A percentile compares a stretch with the other conserved stretches of the same genome.
phyloP scores from a whole-genome alignment of 2,888 invertebrate species.

The Lasioglossum villosulum region DNA sequence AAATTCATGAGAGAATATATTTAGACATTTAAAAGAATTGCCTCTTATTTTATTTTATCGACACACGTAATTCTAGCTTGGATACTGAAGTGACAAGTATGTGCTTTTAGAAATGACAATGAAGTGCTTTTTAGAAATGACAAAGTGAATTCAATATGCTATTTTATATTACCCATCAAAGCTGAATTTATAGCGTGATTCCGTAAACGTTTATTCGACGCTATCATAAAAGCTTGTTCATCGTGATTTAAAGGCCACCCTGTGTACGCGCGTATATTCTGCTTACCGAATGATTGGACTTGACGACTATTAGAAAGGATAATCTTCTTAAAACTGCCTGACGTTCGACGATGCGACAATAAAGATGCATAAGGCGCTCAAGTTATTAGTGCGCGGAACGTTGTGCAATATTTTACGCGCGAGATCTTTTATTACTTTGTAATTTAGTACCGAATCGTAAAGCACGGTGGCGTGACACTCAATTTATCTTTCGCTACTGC shows the following conservation, averaged over 20 bases:
- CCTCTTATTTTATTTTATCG: neutral
- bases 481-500: neutral
- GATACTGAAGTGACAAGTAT: neutral
- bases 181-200: neutral
- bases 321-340: slow-evolving; percentile 1
- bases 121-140: neutral
- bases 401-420: neutral
- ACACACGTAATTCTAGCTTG: neutral
- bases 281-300: slow-evolving; percentile 12
- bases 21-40: neutral
- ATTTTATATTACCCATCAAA: neutral
- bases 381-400: neutral
- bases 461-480: neutral
- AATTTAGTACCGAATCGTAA: neutral
- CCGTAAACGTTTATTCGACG: neutral
- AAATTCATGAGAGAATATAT: neutral
- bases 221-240: neutral
- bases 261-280: neutral
- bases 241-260: neutral
- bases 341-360: neutral
- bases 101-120: neutral
- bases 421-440: neutral
- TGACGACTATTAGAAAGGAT: neutral
- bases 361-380: neutral
- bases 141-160: neutral